Evolutionary conservation across 1,140 invertebrate species (phyloP), one percentile per base, ranked within the genome.

Genomic region (Lethrus apterus): DNA sequence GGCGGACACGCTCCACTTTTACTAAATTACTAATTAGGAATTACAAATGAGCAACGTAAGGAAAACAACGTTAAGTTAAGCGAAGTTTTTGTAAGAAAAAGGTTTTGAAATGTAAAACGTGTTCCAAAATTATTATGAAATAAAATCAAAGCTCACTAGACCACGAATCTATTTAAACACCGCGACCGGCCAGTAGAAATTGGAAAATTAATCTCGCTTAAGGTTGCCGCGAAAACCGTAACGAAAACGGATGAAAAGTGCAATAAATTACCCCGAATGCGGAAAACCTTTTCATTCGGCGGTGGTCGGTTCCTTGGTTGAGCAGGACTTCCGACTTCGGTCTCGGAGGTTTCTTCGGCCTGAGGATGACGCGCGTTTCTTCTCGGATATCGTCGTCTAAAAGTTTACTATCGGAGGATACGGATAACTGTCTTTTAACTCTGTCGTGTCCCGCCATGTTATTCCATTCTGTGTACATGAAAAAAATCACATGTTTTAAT

Each of bases 221-320:
- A n/a, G n/a, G n/a, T n/a, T n/a, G n/a, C n/a, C n/a, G n/a, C n/a
- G n/a, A n/a, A n/a, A n/a, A n/a, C n/a, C n/a, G n/a, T n/a, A n/a
- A n/a, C n/a, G n/a, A n/a, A n/a, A n/a, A n/a, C n/a, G n/a, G n/a
- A n/a, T n/a, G n/a, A n/a, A n/a, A n/a, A n/a, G n/a, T n/a, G n/a
- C n/a, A n/a, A n/a, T n/a, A n/a, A n/a, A n/a, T 83, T 71, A 92
- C 89, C 74, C 88, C 88, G 72, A 92, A 93, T 59, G 89, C 88
- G 59, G 87, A 91, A 73, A 87, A 91, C 68, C 88, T 75, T 74
- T 91, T 91, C 53, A 83, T 86, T 68, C 84, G 75, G 69, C 81
- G 72, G 58, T 74, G 74, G 62, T 75, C 75, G 52, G 70, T 69
- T 57, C 80, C 73, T 72, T 75, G 64, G 55, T 82, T 82, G 31